Base-by-base conservation (phyloP, 2,888 invertebrate genomes). In the Halictus ligatus region DNA sequence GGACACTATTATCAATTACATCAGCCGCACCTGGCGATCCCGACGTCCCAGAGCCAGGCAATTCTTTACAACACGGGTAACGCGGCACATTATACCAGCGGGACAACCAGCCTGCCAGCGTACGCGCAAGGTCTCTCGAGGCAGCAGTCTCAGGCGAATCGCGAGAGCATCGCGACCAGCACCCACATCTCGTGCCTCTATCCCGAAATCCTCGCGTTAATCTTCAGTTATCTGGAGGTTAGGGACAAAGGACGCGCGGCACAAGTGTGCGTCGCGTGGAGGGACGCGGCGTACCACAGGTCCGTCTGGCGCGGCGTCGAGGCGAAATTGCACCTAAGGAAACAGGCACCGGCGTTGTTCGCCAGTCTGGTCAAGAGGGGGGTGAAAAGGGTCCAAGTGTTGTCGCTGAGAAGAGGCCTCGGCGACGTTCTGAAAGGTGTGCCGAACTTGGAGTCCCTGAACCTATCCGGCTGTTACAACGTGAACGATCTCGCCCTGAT, bases 241-340 rank as follows among this genome's bases (percentile, higher is more conserved):
- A 96, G 97, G 91, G 99, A 99, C 95, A 97, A 98, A 94, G 99
- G 99, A 3, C 96, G 98, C 71, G 99, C 98, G 35, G 98, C 99
- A 4, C 98, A 98, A 95, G 98, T 99, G 88, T 98, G 98, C 95
- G 96, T 97, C 81, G 96, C 98, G 83, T 99, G 99, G 99, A 96
- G 98, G 85, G 99, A 99, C 94, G 99, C 99, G 73, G 98, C 98
- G 50, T 99, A 99, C 95, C 97, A 98, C 92, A 97, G 98, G 92
- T 98, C 98, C 67, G 98, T 99, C 35, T 99, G 99, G 99, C 97
- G 98, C 91, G 98, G 98, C 78, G 98, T 98, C 54, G 98, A 98
- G 94, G 99, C 99, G 0, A 98, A 98, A 91, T 95, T 99, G 88
- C 99, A 99, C 95, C 96, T 99, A 76, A 96, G 98, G 87, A 96